Percentiles rank a stretch among this genome's conserved stretches.
phyloP scores from a whole-genome alignment of 2,113 vertebrate genomes.

The Ctenomys sociabilis region DNA sequence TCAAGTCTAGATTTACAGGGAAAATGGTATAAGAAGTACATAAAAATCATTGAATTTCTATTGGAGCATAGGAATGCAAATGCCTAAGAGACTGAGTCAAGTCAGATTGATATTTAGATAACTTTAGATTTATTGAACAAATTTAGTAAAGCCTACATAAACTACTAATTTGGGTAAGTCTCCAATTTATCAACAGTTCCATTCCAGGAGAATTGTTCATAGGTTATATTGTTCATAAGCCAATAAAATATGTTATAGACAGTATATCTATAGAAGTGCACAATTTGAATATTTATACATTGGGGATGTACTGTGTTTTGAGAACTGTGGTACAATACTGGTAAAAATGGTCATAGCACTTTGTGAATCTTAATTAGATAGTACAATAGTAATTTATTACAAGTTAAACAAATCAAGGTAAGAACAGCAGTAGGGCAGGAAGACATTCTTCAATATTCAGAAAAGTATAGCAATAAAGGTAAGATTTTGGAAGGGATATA shows the following conservation, averaged over 20 bases:
- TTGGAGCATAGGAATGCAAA: fast-evolving
- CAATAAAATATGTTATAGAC: neutral
- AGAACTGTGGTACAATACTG: neutral
- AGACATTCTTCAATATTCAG: neutral
- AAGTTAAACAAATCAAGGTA: neutral
- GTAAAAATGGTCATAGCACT: neutral
- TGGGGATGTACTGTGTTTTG: neutral
- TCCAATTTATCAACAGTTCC: neutral
- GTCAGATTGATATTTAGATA: neutral
- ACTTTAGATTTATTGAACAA: neutral
- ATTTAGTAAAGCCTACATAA: neutral
- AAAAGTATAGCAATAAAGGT: neutral
- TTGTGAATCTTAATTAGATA: neutral
- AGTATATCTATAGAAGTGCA: neutral
- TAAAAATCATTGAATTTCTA: neutral
- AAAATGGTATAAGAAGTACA: neutral
- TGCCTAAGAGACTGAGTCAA: neutral
- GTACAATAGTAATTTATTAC: neutral
- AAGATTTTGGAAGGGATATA: neutral
- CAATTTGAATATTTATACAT: neutral
- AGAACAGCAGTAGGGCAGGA: neutral
- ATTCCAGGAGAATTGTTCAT: neutral
- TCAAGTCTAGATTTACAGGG: neutral
- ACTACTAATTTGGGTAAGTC: neutral
- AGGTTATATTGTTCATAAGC: neutral